Conservation (phyloP, 2,888 invertebrate species). For the Eristalinus sepulchralis region DNA sequence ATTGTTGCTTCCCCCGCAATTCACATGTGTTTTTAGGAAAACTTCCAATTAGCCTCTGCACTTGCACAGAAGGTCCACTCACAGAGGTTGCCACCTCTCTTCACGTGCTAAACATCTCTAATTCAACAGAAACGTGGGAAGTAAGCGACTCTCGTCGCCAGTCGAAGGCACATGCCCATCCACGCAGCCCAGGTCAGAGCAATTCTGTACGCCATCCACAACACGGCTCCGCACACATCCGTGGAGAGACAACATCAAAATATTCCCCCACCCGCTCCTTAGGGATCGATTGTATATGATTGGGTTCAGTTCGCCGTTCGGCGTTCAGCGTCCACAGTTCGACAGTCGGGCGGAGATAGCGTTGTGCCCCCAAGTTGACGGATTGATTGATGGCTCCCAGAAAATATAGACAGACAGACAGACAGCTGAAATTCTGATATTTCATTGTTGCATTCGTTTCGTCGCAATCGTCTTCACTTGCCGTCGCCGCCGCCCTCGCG, state of each 20-base stretch:
- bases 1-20: not conserved
- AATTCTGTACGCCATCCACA: not conserved
- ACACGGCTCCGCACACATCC: not conserved
- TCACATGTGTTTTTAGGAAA: not conserved
- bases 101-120: not conserved
- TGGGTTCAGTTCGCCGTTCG: slow-evolving; percentile 32
- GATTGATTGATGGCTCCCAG: slow-evolving; percentile 71
- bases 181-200: not conserved
- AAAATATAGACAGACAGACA: slow-evolving; percentile 71
- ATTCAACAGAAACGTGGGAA: slow-evolving; percentile 1
- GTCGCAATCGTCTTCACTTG: slow-evolving; percentile 36
- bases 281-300: slow-evolving; percentile 60
- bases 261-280: slow-evolving; percentile 3
- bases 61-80: not conserved
- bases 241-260: slow-evolving; percentile 2
- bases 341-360: slow-evolving; percentile 29
- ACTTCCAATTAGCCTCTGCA: not conserved
- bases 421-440: slow-evolving; percentile 72
- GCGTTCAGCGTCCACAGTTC: too few species aligned
- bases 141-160: not conserved
- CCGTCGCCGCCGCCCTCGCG: not conserved
- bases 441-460: slow-evolving; percentile 67
- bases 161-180: not conserved
- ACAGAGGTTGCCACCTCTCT: not conserved
- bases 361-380: slow-evolving; percentile 67